These are phyloP conservation scores for Hemibagrus wyckioides DNA, from an alignment of 2,113 vertebrate genomes.

Conservation along the genomic window DNA sequence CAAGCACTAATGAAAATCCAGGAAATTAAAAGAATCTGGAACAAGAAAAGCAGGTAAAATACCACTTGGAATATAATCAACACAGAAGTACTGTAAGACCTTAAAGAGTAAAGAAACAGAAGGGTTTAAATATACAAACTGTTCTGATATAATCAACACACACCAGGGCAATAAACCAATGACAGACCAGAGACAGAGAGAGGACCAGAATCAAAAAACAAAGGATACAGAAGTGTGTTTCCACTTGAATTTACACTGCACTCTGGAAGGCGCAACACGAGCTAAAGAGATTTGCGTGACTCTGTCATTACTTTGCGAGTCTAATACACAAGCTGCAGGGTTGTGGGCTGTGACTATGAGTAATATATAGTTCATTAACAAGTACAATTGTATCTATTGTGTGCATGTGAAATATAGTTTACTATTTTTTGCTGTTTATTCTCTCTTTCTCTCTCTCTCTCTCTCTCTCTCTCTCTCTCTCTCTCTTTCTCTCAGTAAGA, in stretches of 20 bases:
- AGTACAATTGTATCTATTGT: not conserved
- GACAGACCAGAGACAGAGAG: no score
- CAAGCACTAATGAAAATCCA: not conserved
- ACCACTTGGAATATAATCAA: not conserved
- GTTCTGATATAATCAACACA: not conserved
- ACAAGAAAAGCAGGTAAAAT: not conserved
- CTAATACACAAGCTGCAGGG: not conserved
- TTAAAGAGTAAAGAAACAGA: not conserved
- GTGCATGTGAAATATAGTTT: not conserved
- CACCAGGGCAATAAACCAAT: no score
- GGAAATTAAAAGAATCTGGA: not conserved
- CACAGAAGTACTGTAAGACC: not conserved
- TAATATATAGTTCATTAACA: not conserved
- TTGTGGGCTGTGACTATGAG: not conserved
- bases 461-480: not conserved
- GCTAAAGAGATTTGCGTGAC: not conserved
- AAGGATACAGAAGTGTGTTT: not conserved
- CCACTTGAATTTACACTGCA: not conserved
- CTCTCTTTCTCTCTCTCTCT: not conserved
- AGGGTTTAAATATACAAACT: not conserved
- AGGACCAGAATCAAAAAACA: no score
- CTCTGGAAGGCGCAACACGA: not conserved
- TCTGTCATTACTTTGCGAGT: not conserved
- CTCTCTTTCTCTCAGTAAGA: not conserved
- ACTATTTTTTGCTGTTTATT: not conserved